Percentiles rank a stretch among this genome's conserved stretches.
These are phyloP conservation scores for Leptosomus discolor DNA, from an alignment of 2,113 vertebrate species.

Conservation along the genomic window DNA sequence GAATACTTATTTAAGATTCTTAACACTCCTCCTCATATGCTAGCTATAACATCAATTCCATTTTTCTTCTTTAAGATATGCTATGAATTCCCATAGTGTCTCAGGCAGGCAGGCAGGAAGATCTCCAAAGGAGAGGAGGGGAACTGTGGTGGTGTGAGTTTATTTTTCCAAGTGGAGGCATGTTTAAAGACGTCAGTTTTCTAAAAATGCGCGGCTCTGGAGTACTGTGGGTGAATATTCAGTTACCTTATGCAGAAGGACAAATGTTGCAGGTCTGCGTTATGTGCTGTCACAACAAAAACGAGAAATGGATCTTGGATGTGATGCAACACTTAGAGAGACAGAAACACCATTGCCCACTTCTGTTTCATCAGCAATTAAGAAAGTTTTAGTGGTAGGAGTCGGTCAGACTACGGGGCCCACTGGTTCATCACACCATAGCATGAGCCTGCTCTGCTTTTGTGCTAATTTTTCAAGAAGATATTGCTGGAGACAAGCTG, in stretches of 20 bases:
- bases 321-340: neutral
- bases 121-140: neutral
- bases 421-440: neutral
- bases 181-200: neutral
- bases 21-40: neutral
- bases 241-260: neutral
- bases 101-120: neutral
- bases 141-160: neutral
- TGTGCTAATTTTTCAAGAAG: neutral
- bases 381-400: neutral
- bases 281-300: neutral
- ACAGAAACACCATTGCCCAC: neutral
- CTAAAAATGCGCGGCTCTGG: neutral
- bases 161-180: neutral
- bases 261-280: neutral
- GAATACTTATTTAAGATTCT: conserved; percentile 1
- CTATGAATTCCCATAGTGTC: neutral
- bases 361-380: neutral
- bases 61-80: neutral
- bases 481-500: neutral
- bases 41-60: neutral
- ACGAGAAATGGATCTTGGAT: neutral
- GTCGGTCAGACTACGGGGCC: rapidly evolving
- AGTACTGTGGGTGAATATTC: neutral
- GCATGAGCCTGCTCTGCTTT: neutral